Base-by-base conservation (phyloP, 2,888 invertebrate genomes). In the Neoaliturus tenellus region DNA sequence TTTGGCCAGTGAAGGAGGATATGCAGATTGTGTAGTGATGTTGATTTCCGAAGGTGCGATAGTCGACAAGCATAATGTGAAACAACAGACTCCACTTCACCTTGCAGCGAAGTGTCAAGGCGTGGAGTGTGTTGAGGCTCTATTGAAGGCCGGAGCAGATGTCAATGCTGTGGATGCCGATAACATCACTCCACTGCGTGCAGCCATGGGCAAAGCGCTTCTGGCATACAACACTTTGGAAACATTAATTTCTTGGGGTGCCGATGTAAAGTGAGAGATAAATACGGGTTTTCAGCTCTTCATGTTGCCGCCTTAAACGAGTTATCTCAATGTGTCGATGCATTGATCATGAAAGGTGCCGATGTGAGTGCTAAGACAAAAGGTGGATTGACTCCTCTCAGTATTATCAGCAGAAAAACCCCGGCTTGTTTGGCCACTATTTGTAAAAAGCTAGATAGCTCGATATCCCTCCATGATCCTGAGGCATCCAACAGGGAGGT, bases 321-420 rank as follows among this genome's bases (percentile, higher is more conserved):
- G 48, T 91, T 97, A 51, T 95, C 96, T 0, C 95, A 95, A 88
- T 97, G 97, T 90, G 97, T 97, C 0, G 96, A 97, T 89, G 94
- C 96, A 86, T 91, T 97, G 86, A 95, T 97, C 85, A 95, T 94
- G 89, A 95, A 96, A 89, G 97, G 97, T 3, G 97, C 97, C 75
- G 97, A 97, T 91, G 95, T 97, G n/a, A 97, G 96, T 17, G 96
- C 96, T 1, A 94, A 95, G 88, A 97, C 97, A 80, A 96, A 95
- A 90, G 97, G 96, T 88, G 97, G 97, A 84, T 95, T 96, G 89
- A 96, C 96, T 10, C 97, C 97, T 33, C 91, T 97, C 85, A 96
- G 96, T 88, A 95, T 97, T 86, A 96, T 97, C 85, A 94, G 96
- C 25, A 92, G 97, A 85, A 97, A 97, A 91, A 97, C 97, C 2